Conservation (phyloP, 1,140 invertebrate genomes). For the Belonocnema kinseyi region DNA sequence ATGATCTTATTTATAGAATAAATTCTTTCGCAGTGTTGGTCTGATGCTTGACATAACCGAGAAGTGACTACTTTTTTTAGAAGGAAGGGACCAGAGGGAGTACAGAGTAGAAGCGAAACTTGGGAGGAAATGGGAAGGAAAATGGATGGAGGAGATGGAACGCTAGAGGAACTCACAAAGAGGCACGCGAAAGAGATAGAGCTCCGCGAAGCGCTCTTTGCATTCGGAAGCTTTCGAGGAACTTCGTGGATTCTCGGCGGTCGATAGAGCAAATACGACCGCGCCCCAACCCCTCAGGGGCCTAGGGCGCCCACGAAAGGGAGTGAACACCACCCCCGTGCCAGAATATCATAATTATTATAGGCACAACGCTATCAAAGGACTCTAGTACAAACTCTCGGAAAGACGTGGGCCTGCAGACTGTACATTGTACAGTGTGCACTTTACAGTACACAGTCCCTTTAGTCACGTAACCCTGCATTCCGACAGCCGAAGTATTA, state of each 20-base stretch:
- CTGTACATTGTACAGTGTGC: too few relatives aligned
- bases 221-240: constrained; percentile 67
- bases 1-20: background rate
- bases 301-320: constrained; percentile 48
- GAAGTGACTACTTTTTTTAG: background rate
- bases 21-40: background rate
- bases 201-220: constrained; percentile 54
- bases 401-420: constrained; percentile 30
- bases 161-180: background rate
- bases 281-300: constrained; percentile 74
- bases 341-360: constrained; percentile 47
- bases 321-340: constrained; percentile 41
- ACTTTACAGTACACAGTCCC: too few relatives aligned
- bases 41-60: background rate
- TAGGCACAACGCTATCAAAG: constrained; percentile 37
- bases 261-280: constrained; percentile 77
- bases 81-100: background rate
- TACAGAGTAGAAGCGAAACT: background rate
- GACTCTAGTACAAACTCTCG: constrained; percentile 12
- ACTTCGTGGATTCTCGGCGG: constrained; percentile 72
- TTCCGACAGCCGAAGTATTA: too few relatives aligned
- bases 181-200: constrained; percentile 52
- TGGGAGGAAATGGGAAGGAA: constrained; percentile 17
- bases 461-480: too few relatives aligned
- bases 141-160: constrained; percentile 18